Evolutionary conservation across 2,797 vertebrate species (phyloP).

Genomic region (Eulemur mongoz): DNA sequence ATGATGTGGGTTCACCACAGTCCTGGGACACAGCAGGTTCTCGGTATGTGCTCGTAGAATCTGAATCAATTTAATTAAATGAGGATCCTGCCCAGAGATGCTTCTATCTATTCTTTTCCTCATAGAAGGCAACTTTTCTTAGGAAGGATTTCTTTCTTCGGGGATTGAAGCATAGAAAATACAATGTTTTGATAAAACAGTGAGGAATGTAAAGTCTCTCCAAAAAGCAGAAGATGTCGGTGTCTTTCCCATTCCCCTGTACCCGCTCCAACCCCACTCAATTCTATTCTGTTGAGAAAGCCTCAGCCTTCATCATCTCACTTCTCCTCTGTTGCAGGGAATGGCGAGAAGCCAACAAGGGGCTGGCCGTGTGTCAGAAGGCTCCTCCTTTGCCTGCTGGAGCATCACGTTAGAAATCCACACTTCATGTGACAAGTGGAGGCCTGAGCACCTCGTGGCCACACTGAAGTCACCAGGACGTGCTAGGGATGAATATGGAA

Average conservation of each 20-base stretch:
- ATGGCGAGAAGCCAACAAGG: not conserved
- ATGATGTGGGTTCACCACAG: not conserved
- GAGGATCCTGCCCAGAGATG: not conserved
- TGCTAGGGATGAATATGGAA: not conserved
- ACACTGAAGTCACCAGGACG: not conserved
- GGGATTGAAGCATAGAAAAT: not conserved
- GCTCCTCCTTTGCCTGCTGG: not conserved
- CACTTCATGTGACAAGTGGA: not conserved
- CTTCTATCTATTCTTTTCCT: not conserved
- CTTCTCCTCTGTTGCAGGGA: not conserved
- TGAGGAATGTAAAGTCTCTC: not conserved
- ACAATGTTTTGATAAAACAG: not conserved
- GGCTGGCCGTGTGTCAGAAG: not conserved
- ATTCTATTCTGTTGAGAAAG: not conserved
- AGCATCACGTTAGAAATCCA: not conserved
- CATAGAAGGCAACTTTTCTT: not conserved
- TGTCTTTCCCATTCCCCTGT: not conserved
- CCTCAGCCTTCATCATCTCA: not conserved
- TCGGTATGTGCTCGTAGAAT: not conserved
- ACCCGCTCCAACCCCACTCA: not conserved
- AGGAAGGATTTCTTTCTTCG: conserved; percentile 23
- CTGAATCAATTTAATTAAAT: conserved; percentile 6
- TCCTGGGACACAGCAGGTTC: not conserved
- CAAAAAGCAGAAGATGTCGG: not conserved
- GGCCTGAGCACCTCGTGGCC: not conserved